These are phyloP conservation scores for Caenorhabditis sp. DNA, from an alignment of 2,888 invertebrate genomes.

Conservation along the genomic window DNA sequence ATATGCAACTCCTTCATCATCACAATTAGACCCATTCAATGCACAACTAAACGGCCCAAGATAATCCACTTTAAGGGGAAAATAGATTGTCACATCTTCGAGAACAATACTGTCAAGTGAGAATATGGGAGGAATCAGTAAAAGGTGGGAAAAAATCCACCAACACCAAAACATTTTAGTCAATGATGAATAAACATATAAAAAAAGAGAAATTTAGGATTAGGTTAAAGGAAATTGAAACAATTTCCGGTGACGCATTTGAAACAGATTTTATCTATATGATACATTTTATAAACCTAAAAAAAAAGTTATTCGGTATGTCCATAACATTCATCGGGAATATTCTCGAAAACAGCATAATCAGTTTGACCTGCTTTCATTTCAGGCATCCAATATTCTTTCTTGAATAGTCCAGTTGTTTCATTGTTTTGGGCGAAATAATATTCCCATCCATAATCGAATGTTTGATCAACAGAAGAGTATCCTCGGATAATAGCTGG, in stretches of 20 bases:
- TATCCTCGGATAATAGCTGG: conserved; percentile 34
- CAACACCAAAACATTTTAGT: too few relatives aligned
- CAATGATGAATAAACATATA: too few relatives aligned
- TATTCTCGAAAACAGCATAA: conserved; percentile 24
- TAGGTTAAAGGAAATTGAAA: background rate
- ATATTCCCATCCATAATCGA: conserved; percentile 41
- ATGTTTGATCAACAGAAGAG: conserved; percentile 18
- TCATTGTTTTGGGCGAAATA: conserved; percentile 23
- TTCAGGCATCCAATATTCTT: conserved; percentile 39
- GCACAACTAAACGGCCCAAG: conserved; percentile 44
- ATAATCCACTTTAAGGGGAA: conserved; percentile 42
- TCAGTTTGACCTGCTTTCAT: conserved; percentile 33
- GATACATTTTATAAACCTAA: background rate
- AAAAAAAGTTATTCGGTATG: background rate
- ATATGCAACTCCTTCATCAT: conserved; percentile 39
- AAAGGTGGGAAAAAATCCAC: too few relatives aligned
- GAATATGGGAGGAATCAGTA: too few relatives aligned
- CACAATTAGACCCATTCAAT: conserved; percentile 12
- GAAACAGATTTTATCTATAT: too few relatives aligned
- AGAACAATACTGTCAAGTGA: conserved; percentile 29
- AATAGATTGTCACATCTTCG: conserved; percentile 25
- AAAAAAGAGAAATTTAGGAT: too few relatives aligned
- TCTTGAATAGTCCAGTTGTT: conserved; percentile 27
- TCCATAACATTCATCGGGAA: conserved; percentile 23
- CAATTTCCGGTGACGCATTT: background rate